Conservation (phyloP, 2,888 invertebrate species). For the Seladonia tumulorum region DNA sequence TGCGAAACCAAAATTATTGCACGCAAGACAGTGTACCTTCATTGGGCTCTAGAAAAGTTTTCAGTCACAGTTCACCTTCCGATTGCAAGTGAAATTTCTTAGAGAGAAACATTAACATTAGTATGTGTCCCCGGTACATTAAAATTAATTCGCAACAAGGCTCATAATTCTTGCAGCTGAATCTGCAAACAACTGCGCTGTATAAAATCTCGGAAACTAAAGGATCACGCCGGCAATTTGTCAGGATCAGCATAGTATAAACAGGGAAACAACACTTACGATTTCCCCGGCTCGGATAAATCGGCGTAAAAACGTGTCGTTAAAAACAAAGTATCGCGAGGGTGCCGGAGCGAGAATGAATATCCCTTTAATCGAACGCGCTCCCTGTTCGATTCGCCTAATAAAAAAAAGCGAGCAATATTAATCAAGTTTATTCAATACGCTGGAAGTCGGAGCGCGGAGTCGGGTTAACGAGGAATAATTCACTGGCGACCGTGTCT, state of each 20-base stretch:
- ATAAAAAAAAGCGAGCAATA: slow-evolving; percentile 37
- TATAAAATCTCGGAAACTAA: not conserved
- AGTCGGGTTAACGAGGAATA: slow-evolving; percentile 5
- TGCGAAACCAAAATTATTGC: not conserved
- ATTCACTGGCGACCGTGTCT: not conserved
- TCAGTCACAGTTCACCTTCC: too few relatives aligned
- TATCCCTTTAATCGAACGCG: slow-evolving; percentile 57
- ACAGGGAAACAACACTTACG: not conserved
- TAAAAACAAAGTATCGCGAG: not conserved
- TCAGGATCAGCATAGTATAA: not conserved
- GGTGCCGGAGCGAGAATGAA: slow-evolving; percentile 23
- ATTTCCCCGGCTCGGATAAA: not conserved
- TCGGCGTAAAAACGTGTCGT: not conserved
- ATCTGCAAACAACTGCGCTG: not conserved
- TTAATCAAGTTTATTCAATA: slow-evolving; percentile 39
- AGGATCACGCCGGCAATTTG: not conserved
- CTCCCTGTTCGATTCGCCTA: slow-evolving; percentile 31
- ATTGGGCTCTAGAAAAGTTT: not conserved
- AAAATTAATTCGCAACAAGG: too few relatives aligned
- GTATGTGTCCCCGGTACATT: too few relatives aligned
- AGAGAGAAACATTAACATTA: too few relatives aligned
- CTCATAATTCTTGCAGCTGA: not conserved
- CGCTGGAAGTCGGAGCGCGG: not conserved
- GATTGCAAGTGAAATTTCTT: too few relatives aligned
- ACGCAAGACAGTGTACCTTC: too few relatives aligned